Evolutionary conservation across 2,888 invertebrate genomes (phyloP).

Genomic region (Pseudococcus viburni): DNA sequence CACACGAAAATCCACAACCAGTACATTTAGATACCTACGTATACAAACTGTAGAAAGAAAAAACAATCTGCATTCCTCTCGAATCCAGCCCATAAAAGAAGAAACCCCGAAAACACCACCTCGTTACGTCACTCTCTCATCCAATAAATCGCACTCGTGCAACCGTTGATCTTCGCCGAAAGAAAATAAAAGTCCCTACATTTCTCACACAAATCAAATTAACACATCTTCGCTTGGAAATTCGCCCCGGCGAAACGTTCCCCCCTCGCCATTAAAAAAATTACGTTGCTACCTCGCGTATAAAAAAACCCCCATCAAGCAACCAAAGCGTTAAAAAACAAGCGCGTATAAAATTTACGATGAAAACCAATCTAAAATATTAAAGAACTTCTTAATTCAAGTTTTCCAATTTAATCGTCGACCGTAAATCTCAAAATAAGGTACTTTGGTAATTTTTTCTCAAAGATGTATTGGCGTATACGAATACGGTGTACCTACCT

Average conservation of each 20-base stretch:
- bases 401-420: constrained; percentile 25
- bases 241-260: neutral
- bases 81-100: too few relatives aligned
- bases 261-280: neutral
- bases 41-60: too few relatives aligned
- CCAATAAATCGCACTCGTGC: constrained; percentile 4
- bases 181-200: neutral
- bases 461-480: constrained; percentile 6
- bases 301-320: neutral
- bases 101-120: neutral
- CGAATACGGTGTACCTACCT: neutral
- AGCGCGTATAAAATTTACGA: constrained; percentile 25
- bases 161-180: neutral
- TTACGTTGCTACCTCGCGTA: neutral
- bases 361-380: constrained; percentile 25
- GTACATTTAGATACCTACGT: too few relatives aligned
- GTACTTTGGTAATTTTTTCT: constrained; percentile 16
- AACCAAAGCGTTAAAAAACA: neutral
- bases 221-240: neutral
- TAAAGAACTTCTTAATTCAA: constrained; percentile 25
- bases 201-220: constrained; percentile 16
- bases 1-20: too few relatives aligned
- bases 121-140: neutral
- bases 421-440: constrained; percentile 25
- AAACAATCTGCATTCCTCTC: too few relatives aligned